These are phyloP conservation scores for Diorhabda sublineata DNA, from an alignment of 1,140 invertebrate species.

Conservation along the genomic window DNA sequence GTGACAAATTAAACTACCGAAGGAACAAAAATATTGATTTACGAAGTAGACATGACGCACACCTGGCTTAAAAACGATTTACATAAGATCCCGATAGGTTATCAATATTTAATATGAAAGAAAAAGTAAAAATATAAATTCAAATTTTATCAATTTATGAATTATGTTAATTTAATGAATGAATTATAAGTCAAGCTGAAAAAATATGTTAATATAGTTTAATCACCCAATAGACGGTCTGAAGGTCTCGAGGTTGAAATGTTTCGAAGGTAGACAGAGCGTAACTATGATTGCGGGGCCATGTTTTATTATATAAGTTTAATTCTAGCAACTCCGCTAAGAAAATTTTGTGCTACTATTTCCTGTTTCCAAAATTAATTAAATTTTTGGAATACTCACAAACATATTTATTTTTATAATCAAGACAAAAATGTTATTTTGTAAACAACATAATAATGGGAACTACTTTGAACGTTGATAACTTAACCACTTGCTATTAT, in stretches of 20 bases:
- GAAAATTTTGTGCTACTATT: no score
- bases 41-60: background rate
- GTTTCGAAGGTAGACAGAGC: background rate
- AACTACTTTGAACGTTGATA: no score
- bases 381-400: no score
- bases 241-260: background rate
- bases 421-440: no score
- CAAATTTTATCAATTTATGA: background rate
- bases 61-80: background rate
- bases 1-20: no score
- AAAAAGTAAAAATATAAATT: slow-evolving; percentile 3
- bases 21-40: no score
- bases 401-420: no score
- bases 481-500: no score
- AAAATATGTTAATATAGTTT: background rate
- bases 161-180: background rate
- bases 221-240: background rate
- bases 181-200: background rate
- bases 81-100: background rate
- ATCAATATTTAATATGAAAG: background rate
- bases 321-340: no score
- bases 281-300: background rate
- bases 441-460: no score
- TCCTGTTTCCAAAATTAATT: no score
- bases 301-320: background rate